Base-by-base conservation (phyloP, 2,113 vertebrate species). In the Lanius collurio region DNA sequence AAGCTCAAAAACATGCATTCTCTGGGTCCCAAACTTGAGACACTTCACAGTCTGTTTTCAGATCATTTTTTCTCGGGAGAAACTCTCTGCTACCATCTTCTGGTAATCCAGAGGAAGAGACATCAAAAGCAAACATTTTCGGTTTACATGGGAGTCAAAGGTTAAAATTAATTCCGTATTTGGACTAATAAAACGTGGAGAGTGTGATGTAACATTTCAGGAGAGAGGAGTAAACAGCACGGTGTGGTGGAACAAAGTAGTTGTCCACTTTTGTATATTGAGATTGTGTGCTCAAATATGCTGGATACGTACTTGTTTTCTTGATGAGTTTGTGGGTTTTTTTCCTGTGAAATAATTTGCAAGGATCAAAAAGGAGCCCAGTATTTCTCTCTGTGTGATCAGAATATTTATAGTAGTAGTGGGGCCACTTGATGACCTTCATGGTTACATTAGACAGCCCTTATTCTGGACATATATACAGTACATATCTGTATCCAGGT, bases 61-160 rank as follows among this genome's bases (percentile, higher is more conserved):
- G 21, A 4, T 6, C 33, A 7, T 5, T 27, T 92, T 92, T 83
- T 37, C 4, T 24, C 5, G 3, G 3, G 12, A 15, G 33, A 77
- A 67, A 64, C 39, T 84, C 88, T 86, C 52, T 94, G 68, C 87
- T 89, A 44, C 83, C 93, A 89, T 89, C 94, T 82, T 60, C 56
- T 74, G 95, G 76, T 56, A 31, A 35, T 10, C 1, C 60, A 7
- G 16, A 6, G 30, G 44, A 74, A 75, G 33, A 74, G 13, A 3
- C 18, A 22, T 8, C 13, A 47, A 68, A n/a, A 33, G 6, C 24
- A 71, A 70, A 19, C 5, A 1, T 37, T 81, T 53, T 39, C 9
- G 6, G 9, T 39, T 67, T 46, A 1, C 0, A 0, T 6, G 5
- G 8, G 13, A 37, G 8, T 55, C 46, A 16, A 1, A 1, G 15